A percentile compares a stretch with the other conserved stretches of the same genome.
phyloP scores from a whole-genome alignment of 2,113 vertebrate species.

The Entelurus aequoreus region DNA sequence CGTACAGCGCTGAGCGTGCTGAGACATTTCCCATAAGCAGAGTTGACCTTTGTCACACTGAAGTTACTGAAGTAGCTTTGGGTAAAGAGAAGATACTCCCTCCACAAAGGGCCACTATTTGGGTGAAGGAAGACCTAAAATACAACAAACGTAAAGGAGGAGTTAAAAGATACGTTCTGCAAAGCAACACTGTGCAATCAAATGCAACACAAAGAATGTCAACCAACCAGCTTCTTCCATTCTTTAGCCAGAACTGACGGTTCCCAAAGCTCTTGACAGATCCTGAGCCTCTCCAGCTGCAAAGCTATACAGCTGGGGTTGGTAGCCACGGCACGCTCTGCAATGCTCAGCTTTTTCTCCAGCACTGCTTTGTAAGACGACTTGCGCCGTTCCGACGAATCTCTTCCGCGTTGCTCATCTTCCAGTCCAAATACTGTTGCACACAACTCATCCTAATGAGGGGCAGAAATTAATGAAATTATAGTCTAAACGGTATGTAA shows the following conservation, averaged over 20 bases:
- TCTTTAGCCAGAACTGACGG: constrained; percentile 80
- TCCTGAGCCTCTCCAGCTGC: constrained; percentile 80
- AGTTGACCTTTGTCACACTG: constrained; percentile 80
- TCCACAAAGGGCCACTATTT: constrained; percentile 87
- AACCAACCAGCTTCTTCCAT: constrained; percentile 85
- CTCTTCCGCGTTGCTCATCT: constrained; percentile 57
- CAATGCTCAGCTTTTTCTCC: constrained; percentile 91
- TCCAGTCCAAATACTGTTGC: constrained; percentile 69
- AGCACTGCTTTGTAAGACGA: constrained; percentile 69
- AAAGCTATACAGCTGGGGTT: constrained; percentile 83
- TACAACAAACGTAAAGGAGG: neutral
- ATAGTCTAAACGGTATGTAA: no score
- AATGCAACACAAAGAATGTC: neutral
- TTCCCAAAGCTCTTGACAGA: constrained; percentile 90
- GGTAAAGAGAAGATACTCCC: constrained; percentile 84
- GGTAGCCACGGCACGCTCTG: constrained; percentile 84
- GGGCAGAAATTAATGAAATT: neutral
- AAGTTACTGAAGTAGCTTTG: constrained; percentile 95
- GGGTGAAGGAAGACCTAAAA: constrained; percentile 84
- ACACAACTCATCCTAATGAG: constrained; percentile 77
- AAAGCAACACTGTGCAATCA: neutral
- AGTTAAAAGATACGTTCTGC: neutral
- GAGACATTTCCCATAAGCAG: constrained; percentile 87
- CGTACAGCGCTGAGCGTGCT: constrained; percentile 84
- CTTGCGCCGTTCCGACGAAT: constrained; percentile 61